Evolutionary conservation across 1,140 invertebrate genomes (phyloP), one percentile per base, ranked within the genome.

Genomic region (Pseudomyrmex gracilis): DNA sequence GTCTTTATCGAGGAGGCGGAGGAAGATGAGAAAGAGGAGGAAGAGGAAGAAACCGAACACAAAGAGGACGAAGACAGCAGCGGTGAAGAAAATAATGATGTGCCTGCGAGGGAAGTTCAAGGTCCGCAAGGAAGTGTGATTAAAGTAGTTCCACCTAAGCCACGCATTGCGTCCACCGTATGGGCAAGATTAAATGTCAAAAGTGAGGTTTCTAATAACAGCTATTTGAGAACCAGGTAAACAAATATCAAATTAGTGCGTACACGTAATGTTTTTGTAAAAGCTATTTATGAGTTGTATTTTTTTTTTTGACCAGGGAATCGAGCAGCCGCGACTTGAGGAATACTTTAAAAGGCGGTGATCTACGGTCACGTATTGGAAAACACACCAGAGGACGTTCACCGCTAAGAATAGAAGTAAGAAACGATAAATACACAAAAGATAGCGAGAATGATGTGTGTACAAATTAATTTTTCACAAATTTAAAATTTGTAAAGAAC

Each of bases 101-200:
- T 83, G 24, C 76, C 58, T 15, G 92, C 92, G 43, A 94, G 94
- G 83, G 93, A 94, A 90, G 71, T 93, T 34, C 92, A 93, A 85
- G 94, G 93, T 20, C 92, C 92, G 13, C 93, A 92, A 84, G 93
- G 93, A n/a, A 94, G 93, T 77, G 94, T 94, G 15, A 94, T 94
- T 51, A 94, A 94, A 78, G 93, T 94, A 45, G 91, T 94, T 17
- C 90, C 91, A 73, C 89, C 86, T 8, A 95, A 95, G 84, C 94
- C 94, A 47, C 91, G 91, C 61, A 87, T 94, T 74, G 91, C 93
- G 1, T 94, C 94, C 4, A 94, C 94, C 89, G 95, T 96, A n/a
- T 96, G 95, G 95, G 94, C 95, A 0, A 94, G 95, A 92, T 90
- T 96, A 73, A 95, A 95, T 84, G 71, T 85, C 2, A 90, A 90